Percentiles rank a stretch among this genome's conserved stretches.
Conservation (phyloP, 2,888 invertebrate species). For the Koerneria pararmatus region DNA sequence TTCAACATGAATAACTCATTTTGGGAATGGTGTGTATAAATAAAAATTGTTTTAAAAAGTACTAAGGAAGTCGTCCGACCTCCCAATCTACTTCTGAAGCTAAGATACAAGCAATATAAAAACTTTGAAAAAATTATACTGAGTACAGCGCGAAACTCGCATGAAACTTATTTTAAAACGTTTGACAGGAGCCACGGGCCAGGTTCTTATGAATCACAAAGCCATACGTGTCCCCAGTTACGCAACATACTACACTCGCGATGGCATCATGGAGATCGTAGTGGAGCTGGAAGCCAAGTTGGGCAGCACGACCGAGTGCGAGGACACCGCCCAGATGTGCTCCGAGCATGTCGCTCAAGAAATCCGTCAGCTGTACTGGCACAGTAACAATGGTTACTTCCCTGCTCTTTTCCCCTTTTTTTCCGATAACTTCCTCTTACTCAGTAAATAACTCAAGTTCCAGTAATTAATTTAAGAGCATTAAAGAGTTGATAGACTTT, state of each 20-base stretch:
- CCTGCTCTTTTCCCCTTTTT: background rate
- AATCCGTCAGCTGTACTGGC: slow-evolving; percentile 48
- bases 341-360: slow-evolving; percentile 59
- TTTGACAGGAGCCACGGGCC: slow-evolving; percentile 48
- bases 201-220: slow-evolving; percentile 58
- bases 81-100: too few relatives aligned
- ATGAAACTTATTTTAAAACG: too few relatives aligned
- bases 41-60: too few relatives aligned
- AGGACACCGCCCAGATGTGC: slow-evolving; percentile 43
- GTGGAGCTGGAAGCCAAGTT: slow-evolving; percentile 55
- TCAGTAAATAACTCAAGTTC: background rate
- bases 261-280: slow-evolving; percentile 54
- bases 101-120: too few relatives aligned
- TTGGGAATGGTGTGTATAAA: too few relatives aligned
- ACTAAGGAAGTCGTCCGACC: too few relatives aligned
- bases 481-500: too few relatives aligned
- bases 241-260: slow-evolving; percentile 51
- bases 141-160: too few relatives aligned
- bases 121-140: too few relatives aligned
- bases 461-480: too few relatives aligned
- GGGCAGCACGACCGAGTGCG: slow-evolving; percentile 47
- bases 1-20: too few relatives aligned
- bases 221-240: slow-evolving; percentile 56
- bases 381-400: slow-evolving; percentile 39
- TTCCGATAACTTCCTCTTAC: background rate